Base-by-base conservation (phyloP, 1,140 invertebrate species). In the Nixonia krombeini region DNA sequence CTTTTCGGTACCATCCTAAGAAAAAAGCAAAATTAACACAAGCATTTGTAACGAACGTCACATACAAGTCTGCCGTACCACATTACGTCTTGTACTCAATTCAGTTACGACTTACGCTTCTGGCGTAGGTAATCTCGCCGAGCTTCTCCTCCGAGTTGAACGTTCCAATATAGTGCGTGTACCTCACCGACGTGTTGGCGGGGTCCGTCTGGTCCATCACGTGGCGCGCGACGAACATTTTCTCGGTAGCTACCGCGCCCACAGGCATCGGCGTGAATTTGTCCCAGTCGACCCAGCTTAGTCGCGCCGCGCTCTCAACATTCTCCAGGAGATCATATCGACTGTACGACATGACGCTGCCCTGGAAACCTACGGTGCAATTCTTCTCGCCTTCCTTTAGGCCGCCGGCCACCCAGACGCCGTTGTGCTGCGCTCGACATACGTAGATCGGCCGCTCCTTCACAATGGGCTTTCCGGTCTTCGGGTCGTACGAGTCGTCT, bases 301-400 rank as follows among this genome's bases (percentile, higher is more conserved):
- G 84, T 29, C 91, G 86, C 0, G 90, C 91, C n/a, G 91, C 89
- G 44, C 89, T 89, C 58, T 93, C 91, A 42, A 91, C 87, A 79
- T 94, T 94, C 70, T 92, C 88, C 8, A 94, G 80, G 2, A 94
- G 86, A 72, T 95, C 91, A 74, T 92, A 94, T 21, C 86, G 81
- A 0, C 87, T 80, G 61, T 91, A 88, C 17, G 83, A 84, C 35
- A 87, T 85, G 4, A 88, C 89, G 46, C 76, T 86, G n/a, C 87
- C 87, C 44, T 87, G 85, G 18, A 88, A 79, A 5, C 90, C 89
- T 3, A 93, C 89, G 7, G 88, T 87, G 71, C 93, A 94, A 1
- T 78, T 80, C 53, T 77, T 80, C 7, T 80, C 62, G 63, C 82
- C 72, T 70, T 88, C 79, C 78, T 87, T 77, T 59, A 81, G 70